Evolutionary conservation across 2,888 invertebrate species (phyloP).

Genomic region (Ferdinandea cuprea): DNA sequence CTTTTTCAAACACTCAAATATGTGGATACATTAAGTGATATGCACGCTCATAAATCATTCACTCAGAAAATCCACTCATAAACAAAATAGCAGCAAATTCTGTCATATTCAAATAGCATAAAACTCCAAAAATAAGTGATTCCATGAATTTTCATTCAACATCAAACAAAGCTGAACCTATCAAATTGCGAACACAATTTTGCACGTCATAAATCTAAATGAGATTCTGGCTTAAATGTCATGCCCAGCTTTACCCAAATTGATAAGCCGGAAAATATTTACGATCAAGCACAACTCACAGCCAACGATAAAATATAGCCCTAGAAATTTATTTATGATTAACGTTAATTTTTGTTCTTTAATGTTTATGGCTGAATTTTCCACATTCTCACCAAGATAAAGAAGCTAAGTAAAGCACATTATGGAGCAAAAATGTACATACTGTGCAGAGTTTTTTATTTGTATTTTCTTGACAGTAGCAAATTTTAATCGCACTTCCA

Average conservation of each 20-base stretch:
- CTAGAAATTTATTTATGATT: conserved; percentile 54
- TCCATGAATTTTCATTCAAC: conserved; percentile 44
- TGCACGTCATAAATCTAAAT: conserved; percentile 54
- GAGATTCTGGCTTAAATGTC: conserved; percentile 44
- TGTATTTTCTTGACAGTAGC: conserved; percentile 38
- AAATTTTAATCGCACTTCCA: conserved; percentile 46
- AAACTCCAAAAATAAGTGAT: conserved; percentile 2
- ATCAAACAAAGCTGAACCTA: conserved; percentile 26
- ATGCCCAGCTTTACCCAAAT: conserved; percentile 57
- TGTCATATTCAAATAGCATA: conserved; percentile 44
- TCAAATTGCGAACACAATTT: conserved; percentile 25
- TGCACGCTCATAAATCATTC: conserved; percentile 39
- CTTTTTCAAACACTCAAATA: conserved; percentile 21
- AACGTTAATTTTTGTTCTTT: conserved; percentile 14
- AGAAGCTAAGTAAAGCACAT: conserved; percentile 22
- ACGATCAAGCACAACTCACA: conserved; percentile 42
- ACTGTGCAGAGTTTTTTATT: background rate
- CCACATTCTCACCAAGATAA: conserved; percentile 36
- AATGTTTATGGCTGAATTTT: conserved; percentile 2
- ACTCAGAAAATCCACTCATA: conserved; percentile 18
- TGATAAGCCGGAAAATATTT: conserved; percentile 59
- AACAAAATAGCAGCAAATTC: conserved; percentile 12
- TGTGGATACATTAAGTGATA: conserved; percentile 4
- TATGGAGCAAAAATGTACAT: conserved; percentile 18
- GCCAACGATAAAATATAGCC: conserved; percentile 39